Conservation (phyloP, 2,113 vertebrate genomes). For the western clawed frog (Xenopus tropicalis) region UCB_Xtro_10.0 CM004445.2:95001-95500, state of each 20-base stretch:
- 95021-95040: no score
- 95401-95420: slow-evolving; percentile 68
- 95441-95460: slow-evolving; percentile 87
- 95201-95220: no score
- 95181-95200: no score
- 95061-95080: no score
- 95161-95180: no score
- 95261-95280: slow-evolving; percentile 72
- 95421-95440: slow-evolving; percentile 78
- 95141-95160: no score
- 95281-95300: slow-evolving; percentile 69
- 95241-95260: slow-evolving; percentile 58
- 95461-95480: slow-evolving; percentile 75
- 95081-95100: no score
- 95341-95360: slow-evolving; percentile 80
- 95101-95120: no score
- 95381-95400: slow-evolving; percentile 76
- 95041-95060: no score
- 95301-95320: slow-evolving; percentile 70
- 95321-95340: slow-evolving; percentile 74
- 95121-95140: no score
- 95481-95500: slow-evolving; percentile 70
- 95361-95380: slow-evolving; percentile 80
- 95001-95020: no score
- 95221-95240: no score